These are phyloP conservation scores for Trichechus manatus DNA, from an alignment of 2,113 vertebrate genomes.

Conservation along the genomic window DNA sequence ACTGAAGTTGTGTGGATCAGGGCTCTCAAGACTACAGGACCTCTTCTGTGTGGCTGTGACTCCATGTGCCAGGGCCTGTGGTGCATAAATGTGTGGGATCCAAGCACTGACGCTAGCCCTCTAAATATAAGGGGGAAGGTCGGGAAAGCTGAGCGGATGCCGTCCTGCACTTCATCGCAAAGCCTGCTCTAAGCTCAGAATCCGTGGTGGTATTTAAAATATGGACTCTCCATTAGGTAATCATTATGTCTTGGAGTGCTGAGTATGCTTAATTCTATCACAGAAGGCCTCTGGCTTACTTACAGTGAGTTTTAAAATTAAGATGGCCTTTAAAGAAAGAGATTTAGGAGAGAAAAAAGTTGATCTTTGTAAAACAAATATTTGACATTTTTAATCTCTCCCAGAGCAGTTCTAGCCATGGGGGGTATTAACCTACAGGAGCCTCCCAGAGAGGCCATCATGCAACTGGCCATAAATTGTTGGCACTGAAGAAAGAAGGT, in stretches of 20 bases:
- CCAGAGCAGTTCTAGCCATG: background rate
- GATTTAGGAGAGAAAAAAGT: background rate
- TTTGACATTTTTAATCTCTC: slow-evolving; percentile 62
- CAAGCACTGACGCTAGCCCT: background rate
- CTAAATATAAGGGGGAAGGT: rapidly evolving
- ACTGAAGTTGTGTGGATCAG: background rate
- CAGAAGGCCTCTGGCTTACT: slow-evolving; percentile 1
- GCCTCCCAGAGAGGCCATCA: background rate
- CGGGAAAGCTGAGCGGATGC: rapidly evolving
- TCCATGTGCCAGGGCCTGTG: background rate
- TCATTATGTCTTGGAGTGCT: background rate
- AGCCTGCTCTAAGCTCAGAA: background rate
- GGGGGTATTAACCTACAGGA: background rate
- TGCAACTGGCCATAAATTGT: background rate
- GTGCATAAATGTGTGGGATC: background rate
- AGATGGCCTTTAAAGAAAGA: background rate
- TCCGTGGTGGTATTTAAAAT: background rate
- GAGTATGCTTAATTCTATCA: background rate
- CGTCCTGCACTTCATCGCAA: background rate
- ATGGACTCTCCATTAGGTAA: background rate
- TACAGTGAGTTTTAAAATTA: slow-evolving; percentile 47
- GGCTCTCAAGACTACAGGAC: background rate
- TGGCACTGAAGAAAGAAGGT: background rate
- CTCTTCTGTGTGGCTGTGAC: background rate
- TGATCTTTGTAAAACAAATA: slow-evolving; percentile 48